These are phyloP conservation scores for Anthopleura sola DNA, from an alignment of 64 coral and sea anemone genomes.

Conservation along the genomic window DNA sequence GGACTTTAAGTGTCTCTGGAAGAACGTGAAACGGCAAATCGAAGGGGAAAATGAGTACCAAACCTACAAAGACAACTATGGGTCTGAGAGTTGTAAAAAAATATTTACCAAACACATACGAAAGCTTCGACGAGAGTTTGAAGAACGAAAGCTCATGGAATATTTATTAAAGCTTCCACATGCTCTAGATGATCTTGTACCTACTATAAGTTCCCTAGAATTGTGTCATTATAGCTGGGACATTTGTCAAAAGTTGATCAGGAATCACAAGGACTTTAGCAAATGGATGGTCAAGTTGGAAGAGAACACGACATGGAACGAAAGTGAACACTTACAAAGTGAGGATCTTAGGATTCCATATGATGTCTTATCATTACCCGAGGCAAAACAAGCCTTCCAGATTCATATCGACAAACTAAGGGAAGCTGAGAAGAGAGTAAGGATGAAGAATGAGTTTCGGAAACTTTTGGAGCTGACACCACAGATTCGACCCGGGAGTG, in stretches of 20 bases:
- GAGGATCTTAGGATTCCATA: slow-evolving; percentile 87
- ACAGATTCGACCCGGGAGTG: slow-evolving; percentile 83
- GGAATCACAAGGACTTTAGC: slow-evolving; percentile 78
- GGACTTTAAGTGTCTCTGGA: slow-evolving; percentile 89
- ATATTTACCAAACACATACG: slow-evolving; percentile 88
- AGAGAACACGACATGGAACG: slow-evolving; percentile 76
- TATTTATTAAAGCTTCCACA: slow-evolving; percentile 89
- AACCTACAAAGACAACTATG: slow-evolving; percentile 74
- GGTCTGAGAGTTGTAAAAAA: slow-evolving; percentile 78
- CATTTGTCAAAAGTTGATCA: slow-evolving; percentile 84
- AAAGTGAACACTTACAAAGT: slow-evolving; percentile 84
- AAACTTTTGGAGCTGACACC: slow-evolving; percentile 92
- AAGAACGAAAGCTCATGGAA: slow-evolving; percentile 74
- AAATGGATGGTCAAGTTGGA: slow-evolving; percentile 93
- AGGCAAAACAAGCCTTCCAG: slow-evolving; percentile 68
- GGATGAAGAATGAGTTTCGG: slow-evolving; percentile 92
- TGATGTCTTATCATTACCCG: slow-evolving; percentile 58
- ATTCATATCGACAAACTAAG: slow-evolving; percentile 82
- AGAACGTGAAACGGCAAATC: slow-evolving; percentile 80
- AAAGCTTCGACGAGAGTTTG: slow-evolving; percentile 78
- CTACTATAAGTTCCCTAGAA: slow-evolving; percentile 70
- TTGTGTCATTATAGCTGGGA: slow-evolving; percentile 84
- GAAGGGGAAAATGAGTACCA: slow-evolving; percentile 74
- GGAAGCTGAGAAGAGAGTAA: slow-evolving; percentile 70
- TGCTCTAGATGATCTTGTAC: slow-evolving; percentile 86